phyloP scores from a whole-genome alignment of 2,113 vertebrate species.

The Anhinga anhinga region DNA sequence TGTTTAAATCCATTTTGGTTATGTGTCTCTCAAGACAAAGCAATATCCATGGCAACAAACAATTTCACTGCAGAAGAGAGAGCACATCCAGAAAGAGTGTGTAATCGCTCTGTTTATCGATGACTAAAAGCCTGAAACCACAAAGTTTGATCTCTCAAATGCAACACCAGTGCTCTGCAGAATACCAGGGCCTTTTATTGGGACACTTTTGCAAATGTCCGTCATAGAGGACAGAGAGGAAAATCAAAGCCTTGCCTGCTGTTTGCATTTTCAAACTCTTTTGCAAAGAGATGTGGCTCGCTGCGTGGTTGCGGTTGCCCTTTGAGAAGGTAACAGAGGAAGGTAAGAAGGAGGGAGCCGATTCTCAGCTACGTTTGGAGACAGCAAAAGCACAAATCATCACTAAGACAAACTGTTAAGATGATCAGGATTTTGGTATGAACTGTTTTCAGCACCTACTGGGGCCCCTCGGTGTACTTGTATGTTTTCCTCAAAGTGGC shows the following conservation, averaged over 20 bases:
- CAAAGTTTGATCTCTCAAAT: not conserved
- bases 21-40: conserved; percentile 66
- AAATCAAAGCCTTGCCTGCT: not conserved
- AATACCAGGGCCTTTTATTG: not conserved
- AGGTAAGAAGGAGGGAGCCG: not conserved
- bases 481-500: not conserved
- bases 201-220: not conserved
- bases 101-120: not conserved
- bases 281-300: accelerated
- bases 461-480: not conserved
- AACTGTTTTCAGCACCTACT: not conserved
- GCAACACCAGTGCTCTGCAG: not conserved
- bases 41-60: conserved; percentile 71
- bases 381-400: not conserved
- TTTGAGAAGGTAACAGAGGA: not conserved
- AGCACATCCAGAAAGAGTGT: not conserved
- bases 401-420: not conserved
- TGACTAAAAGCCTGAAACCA: conserved; percentile 36
- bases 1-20: conserved; percentile 59
- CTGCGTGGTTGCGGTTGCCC: not conserved
- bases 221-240: accelerated
- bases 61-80: conserved; percentile 33
- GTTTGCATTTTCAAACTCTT: not conserved
- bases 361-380: not conserved
- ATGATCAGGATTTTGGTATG: not conserved